These are phyloP conservation scores for Nomada lathburiana DNA, from an alignment of 2,888 invertebrate genomes.

Conservation along the genomic window DNA sequence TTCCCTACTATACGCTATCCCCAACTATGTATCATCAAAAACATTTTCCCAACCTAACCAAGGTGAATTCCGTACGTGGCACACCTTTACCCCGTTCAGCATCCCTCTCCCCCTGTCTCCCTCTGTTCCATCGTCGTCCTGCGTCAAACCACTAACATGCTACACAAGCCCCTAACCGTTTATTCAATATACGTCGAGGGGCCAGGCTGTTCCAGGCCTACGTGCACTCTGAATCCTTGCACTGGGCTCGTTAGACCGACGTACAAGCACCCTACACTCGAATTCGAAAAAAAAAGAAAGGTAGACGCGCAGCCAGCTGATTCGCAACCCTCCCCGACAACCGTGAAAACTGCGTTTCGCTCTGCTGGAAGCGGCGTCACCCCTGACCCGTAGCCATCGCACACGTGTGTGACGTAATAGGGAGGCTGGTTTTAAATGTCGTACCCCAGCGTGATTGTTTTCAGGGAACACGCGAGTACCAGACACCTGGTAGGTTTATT, in stretches of 20 bases:
- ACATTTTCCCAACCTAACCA: conserved; percentile 27
- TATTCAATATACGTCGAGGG: conserved; percentile 75
- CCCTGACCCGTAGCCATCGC: conserved; percentile 55
- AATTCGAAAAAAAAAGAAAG: conserved; percentile 60
- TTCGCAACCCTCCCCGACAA: conserved; percentile 64
- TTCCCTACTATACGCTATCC: background rate
- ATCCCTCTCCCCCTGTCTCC: conserved; percentile 32
- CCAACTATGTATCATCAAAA: background rate
- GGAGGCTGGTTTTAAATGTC: conserved; percentile 47
- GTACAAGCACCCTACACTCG: conserved; percentile 62
- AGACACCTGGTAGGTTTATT: conserved; percentile 37
- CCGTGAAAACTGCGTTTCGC: conserved; percentile 52
- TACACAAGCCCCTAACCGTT: conserved; percentile 73
- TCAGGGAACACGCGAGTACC: background rate
- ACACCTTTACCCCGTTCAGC: conserved; percentile 20
- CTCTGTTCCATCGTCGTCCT: conserved; percentile 42
- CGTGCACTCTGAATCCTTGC: conserved; percentile 58
- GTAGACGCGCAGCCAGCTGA: conserved; percentile 70
- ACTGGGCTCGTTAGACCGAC: conserved; percentile 67
- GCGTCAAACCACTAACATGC: conserved; percentile 71
- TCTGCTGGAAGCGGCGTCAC: conserved; percentile 42
- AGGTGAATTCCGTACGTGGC: conserved; percentile 1
- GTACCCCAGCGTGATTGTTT: conserved; percentile 16
- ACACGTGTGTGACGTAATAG: conserved; percentile 35
- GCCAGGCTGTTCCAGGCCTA: conserved; percentile 43